phyloP scores from a whole-genome alignment of 2,888 invertebrate species.

The Lasioglossum leucozonium region DNA sequence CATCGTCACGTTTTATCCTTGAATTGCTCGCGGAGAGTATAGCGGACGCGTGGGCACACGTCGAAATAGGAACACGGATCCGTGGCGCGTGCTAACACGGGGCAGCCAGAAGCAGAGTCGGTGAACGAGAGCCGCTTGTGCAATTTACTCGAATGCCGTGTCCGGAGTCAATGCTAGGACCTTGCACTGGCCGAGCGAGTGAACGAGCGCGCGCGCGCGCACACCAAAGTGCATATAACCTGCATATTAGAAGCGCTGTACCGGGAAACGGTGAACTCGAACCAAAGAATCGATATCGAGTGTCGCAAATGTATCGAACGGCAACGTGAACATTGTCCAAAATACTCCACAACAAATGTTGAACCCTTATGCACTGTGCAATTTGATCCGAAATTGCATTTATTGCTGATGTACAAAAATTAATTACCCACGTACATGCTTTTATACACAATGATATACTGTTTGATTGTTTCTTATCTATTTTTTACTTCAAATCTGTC shows the following conservation, averaged over 20 bases:
- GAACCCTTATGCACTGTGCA: not conserved
- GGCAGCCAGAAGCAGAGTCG: conserved; percentile 43
- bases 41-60: not conserved
- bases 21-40: not conserved
- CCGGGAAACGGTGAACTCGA: not conserved
- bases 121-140: conserved; percentile 65
- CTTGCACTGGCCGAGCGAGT: conserved; percentile 64
- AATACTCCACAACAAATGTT: not conserved
- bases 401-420: not conserved
- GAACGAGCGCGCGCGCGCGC: conserved; percentile 25
- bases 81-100: conserved; percentile 12
- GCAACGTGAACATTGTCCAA: not conserved
- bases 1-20: not conserved
- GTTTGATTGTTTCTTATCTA: not conserved
- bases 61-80: conserved; percentile 33
- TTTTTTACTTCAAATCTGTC: not conserved
- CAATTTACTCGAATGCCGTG: conserved; percentile 68
- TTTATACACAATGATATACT: not conserved
- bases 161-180: conserved; percentile 71
- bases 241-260: not conserved
- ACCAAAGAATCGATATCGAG: not conserved
- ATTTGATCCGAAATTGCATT: not conserved
- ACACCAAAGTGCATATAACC: not conserved
- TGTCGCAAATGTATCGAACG: not conserved
- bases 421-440: not conserved